These are phyloP conservation scores for Takifugu ocellatus DNA, from an alignment of 2,797 vertebrate species.

Conservation along the genomic window DNA sequence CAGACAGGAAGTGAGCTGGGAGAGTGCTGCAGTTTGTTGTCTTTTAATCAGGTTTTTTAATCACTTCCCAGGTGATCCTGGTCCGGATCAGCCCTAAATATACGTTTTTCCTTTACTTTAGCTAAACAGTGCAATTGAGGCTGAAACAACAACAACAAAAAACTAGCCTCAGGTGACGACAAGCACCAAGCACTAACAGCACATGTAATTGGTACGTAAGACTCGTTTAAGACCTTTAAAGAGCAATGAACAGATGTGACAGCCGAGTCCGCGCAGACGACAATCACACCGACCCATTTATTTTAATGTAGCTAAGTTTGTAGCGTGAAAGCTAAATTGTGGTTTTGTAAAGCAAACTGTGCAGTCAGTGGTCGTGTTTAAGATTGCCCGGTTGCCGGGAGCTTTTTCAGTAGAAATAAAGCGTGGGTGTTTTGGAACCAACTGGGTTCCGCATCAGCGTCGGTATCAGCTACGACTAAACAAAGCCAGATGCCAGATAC, in stretches of 20 bases:
- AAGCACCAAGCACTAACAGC: slow-evolving; percentile 6
- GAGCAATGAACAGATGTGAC: slow-evolving; percentile 12
- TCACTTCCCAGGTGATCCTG: neutral
- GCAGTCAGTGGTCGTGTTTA: neutral
- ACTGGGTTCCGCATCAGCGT: too few relatives aligned
- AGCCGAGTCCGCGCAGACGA: neutral
- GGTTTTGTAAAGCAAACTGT: too few relatives aligned
- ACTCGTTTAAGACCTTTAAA: slow-evolving; percentile 15
- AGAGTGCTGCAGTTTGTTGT: neutral
- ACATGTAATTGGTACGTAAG: slow-evolving; percentile 23
- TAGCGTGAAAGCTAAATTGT: too few relatives aligned
- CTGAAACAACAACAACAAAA: slow-evolving; percentile 1
- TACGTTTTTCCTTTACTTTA: neutral
- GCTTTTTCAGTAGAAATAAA: too few relatives aligned
- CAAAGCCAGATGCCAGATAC: neutral
- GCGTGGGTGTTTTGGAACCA: too few relatives aligned
- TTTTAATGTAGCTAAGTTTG: neutral
- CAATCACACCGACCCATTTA: too few relatives aligned
- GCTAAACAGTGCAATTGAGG: slow-evolving; percentile 12
- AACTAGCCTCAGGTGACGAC: slow-evolving; percentile 21
- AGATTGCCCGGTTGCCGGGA: neutral
- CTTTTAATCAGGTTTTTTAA: neutral
- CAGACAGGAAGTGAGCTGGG: neutral
- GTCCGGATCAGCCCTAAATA: slow-evolving; percentile 1
- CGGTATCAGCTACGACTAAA: neutral